Base-by-base conservation (phyloP, 2,113 vertebrate species). In the Origma solitaria region DNA sequence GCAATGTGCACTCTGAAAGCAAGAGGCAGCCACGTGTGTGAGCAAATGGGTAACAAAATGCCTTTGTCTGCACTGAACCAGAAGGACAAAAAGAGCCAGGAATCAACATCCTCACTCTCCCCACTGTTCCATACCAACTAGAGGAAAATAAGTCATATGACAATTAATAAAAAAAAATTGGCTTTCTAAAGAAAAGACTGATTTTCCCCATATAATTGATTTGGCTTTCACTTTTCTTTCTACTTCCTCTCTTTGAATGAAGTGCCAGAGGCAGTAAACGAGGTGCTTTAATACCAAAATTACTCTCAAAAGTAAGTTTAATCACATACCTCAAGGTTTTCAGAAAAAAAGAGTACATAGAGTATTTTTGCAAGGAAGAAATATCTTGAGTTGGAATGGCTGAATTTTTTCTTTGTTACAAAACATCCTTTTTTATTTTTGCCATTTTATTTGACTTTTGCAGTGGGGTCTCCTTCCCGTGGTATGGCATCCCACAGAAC, bases 251-350 rank as follows among this genome's bases (percentile, higher is more conserved):
- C 62, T n/a, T 72, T 65, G 61, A 89, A 82, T 62, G 49, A 85
- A 85, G 11, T 69, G 78, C 58, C 65, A 94, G 65, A 87, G 61
- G 73, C 70, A 86, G 61, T 58, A 44, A 66, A 85, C 24, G 5
- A 95, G 51, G 47, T 57, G 45, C n/a, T 89, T 95, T 57, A 87
- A 91, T 50, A 94, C 16, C 21, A 77, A 91, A 89, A 80, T 92
- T 90, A 82, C 49, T n/a, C 70, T 68, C 40, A 88, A 90, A 92
- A 79, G 23, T 79, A 84, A 84, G 53, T 76, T 86, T 80, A 92
- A 90, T 93, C 78, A 80, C 45, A 83, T 5, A 86, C 50, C 50
- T 82, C 44, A 66, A 82, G 21, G 23, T 54, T 73, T 93, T 77
- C 27, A 78, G 57, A 35, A 71, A 42, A 37, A 49, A 15, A 44